Conservation (phyloP, 2,113 vertebrate genomes). For the Oxygymnocypris stewartii region DNA sequence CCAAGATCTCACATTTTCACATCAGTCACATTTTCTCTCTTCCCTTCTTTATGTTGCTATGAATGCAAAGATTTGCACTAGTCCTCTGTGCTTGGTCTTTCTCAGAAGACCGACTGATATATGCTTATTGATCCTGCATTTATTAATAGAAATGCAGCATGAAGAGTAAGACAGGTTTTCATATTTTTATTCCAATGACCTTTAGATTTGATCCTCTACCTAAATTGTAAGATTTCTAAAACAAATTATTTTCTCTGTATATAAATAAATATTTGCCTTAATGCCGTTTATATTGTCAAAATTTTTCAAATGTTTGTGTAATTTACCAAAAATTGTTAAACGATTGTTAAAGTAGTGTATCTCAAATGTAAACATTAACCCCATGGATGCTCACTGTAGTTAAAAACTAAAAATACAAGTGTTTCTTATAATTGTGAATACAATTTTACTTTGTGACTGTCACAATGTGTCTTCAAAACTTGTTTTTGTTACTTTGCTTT, state of each 20-base stretch:
- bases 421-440: neutral
- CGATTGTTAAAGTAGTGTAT: neutral
- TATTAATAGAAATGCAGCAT: slow-evolving; percentile 1
- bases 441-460: neutral
- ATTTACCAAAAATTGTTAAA: too few relatives aligned
- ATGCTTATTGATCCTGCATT: slow-evolving; percentile 13
- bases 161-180: neutral
- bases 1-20: slow-evolving; percentile 50
- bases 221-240: neutral
- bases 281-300: too few relatives aligned
- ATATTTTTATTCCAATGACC: neutral
- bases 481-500: neutral
- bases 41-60: neutral
- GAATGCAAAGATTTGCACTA: slow-evolving; percentile 25
- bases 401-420: neutral
- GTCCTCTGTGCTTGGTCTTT: neutral
- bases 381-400: neutral
- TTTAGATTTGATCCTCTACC: neutral
- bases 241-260: neutral
- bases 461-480: neutral
- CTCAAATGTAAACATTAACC: neutral
- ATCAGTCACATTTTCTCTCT: neutral
- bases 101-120: neutral
- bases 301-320: too few relatives aligned
- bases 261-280: too few relatives aligned